phyloP scores from a whole-genome alignment of 2,888 invertebrate genomes.

The Ectobius pallidus region DNA sequence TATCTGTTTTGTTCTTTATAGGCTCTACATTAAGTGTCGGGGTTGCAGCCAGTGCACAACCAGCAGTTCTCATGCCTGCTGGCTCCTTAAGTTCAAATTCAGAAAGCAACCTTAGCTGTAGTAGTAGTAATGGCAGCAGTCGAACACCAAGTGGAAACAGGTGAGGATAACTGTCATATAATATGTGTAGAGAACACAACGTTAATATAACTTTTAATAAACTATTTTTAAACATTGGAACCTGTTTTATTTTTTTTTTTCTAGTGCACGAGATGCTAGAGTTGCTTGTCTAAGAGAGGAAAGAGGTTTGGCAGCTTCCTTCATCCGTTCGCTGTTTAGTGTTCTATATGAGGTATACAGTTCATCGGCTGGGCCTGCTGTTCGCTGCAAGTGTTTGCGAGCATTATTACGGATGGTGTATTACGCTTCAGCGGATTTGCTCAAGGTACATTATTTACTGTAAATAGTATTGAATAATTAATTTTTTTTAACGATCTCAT shows the following conservation, averaged over 20 bases:
- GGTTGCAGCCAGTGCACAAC: neutral
- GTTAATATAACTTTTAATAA: neutral
- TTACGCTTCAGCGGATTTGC: slow-evolving; percentile 86
- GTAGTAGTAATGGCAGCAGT: slow-evolving; percentile 32
- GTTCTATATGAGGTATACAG: slow-evolving; percentile 98
- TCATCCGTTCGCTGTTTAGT: slow-evolving; percentile 83
- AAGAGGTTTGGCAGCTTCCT: slow-evolving; percentile 70
- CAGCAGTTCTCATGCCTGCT: neutral
- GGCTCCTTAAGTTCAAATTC: slow-evolving; percentile 38
- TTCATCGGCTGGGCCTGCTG: slow-evolving; percentile 96
- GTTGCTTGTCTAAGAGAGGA: slow-evolving; percentile 74
- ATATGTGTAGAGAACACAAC: neutral
- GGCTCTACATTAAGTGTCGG: slow-evolving; percentile 34
- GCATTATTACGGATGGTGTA: slow-evolving; percentile 96
- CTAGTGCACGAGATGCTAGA: slow-evolving; percentile 62
- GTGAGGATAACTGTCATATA: neutral
- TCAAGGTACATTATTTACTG: slow-evolving; percentile 61
- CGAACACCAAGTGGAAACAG: neutral
- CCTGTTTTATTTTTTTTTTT: slow-evolving; percentile 5
- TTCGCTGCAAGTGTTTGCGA: slow-evolving; percentile 95
- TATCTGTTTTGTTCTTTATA: no score
- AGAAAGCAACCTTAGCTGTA: slow-evolving; percentile 50
- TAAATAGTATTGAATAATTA: no score
- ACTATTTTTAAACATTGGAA: no score
- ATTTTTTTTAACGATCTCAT: no score